phyloP scores from a whole-genome alignment of 64 coral and sea anemone genomes.

The Pocillopora verrucosa region DNA sequence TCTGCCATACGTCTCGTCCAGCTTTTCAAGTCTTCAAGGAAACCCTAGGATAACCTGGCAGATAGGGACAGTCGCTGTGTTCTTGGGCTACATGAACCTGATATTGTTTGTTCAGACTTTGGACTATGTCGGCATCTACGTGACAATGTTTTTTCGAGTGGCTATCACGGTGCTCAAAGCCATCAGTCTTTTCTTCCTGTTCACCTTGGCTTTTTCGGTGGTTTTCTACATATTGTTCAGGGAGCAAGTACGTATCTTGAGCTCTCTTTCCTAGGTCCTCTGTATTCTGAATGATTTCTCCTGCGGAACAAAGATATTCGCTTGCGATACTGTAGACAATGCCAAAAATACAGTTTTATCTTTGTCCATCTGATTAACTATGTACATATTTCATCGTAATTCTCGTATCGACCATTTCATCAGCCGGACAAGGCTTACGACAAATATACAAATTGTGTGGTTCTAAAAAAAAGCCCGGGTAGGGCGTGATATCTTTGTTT shows the following conservation, averaged over 20 bases:
- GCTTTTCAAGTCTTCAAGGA: not conserved
- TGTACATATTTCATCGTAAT: no score
- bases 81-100: conserved; percentile 51
- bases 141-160: conserved; percentile 73
- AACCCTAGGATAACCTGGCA: conserved; percentile 31
- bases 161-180: conserved; percentile 42
- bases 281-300: no score
- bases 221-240: conserved; percentile 66
- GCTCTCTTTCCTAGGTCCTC: not conserved
- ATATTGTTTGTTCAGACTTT: conserved; percentile 52
- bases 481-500: no score
- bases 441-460: no score
- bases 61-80: conserved; percentile 44
- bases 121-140: conserved; percentile 51
- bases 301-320: no score
- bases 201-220: conserved; percentile 33
- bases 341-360: no score
- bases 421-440: not conserved
- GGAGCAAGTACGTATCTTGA: conserved; percentile 38
- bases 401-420: no score
- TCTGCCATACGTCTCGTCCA: conserved; percentile 3
- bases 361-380: no score
- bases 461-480: no score
- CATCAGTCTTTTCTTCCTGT: conserved; percentile 52
- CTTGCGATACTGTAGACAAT: no score